These are phyloP conservation scores for Girardinus metallicus DNA, from an alignment of 2,797 vertebrate genomes.

Conservation along the genomic window DNA sequence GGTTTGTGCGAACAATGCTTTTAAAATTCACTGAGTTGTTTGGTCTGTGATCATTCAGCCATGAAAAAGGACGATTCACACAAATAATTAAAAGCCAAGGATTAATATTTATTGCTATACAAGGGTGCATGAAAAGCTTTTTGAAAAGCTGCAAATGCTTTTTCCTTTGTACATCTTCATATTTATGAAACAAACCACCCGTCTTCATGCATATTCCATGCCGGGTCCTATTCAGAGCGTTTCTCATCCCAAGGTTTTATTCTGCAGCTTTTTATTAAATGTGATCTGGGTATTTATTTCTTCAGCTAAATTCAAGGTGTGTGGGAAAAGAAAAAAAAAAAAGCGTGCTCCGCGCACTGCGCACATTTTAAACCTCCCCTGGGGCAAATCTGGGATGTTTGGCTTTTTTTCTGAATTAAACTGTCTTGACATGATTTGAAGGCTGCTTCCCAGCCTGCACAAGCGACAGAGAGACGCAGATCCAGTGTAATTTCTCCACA, in stretches of 20 bases:
- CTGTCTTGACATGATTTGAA: conserved; percentile 14
- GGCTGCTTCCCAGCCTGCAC: neutral
- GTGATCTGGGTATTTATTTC: conserved; percentile 4
- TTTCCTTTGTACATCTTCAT: neutral
- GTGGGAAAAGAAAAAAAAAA: neutral
- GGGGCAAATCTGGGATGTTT: conserved; percentile 11
- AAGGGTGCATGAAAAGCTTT: neutral
- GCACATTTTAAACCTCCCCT: conserved; percentile 10
- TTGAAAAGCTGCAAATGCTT: neutral
- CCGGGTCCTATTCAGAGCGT: neutral
- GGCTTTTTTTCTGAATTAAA: conserved; percentile 16
- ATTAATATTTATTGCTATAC: neutral
- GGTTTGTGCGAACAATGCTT: neutral
- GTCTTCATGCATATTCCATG: neutral
- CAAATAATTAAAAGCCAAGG: neutral
- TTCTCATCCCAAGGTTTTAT: neutral
- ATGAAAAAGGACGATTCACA: neutral
- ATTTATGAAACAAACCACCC: neutral
- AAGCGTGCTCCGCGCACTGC: neutral
- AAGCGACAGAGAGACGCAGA: conserved; percentile 18
- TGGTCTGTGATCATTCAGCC: neutral
- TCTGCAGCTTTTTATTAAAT: neutral
- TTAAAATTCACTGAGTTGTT: neutral
- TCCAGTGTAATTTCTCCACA: conserved; percentile 1
- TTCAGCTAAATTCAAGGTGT: neutral